A percentile compares a stretch with the other conserved stretches of the same genome.
phyloP scores from a whole-genome alignment of 2,888 invertebrate species.

The Pyrochroa serraticornis region DNA sequence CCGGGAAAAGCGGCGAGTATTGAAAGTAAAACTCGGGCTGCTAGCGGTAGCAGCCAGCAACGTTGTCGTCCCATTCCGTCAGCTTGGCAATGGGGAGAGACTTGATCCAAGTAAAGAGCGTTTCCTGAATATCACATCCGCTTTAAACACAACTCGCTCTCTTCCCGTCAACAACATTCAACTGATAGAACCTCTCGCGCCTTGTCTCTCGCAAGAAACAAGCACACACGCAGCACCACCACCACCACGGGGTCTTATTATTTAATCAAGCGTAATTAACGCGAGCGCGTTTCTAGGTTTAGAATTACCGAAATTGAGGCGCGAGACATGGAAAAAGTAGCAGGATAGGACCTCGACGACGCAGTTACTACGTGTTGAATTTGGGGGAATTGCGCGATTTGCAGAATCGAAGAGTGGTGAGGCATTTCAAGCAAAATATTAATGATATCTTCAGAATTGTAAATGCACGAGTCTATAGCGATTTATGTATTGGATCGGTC shows the following conservation, averaged over 20 bases:
- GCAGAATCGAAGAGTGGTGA: too few species aligned
- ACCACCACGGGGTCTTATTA: conserved; percentile 18
- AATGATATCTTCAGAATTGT: too few species aligned
- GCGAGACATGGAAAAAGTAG: too few species aligned
- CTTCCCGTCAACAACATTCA: conserved; percentile 6
- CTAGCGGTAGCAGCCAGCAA: conserved; percentile 28
- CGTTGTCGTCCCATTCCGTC: conserved; percentile 11
- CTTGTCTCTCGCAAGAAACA: conserved; percentile 12
- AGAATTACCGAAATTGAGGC: conserved; percentile 16
- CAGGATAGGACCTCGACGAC: too few species aligned
- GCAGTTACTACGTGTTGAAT: too few species aligned
- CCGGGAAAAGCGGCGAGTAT: conserved; percentile 48
- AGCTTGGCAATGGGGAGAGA: conserved; percentile 12
- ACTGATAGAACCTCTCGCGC: conserved; percentile 5
- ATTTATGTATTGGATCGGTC: too few species aligned
- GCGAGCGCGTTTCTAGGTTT: conserved; percentile 17
- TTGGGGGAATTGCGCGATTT: too few species aligned
- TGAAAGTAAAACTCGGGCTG: conserved; percentile 50
- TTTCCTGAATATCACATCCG: conserved; percentile 40
- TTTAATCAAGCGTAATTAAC: conserved; percentile 26
- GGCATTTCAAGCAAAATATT: too few species aligned
- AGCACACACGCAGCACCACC: conserved; percentile 15
- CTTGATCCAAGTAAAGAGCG: conserved; percentile 37
- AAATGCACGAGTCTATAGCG: too few species aligned
- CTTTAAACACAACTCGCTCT: conserved; percentile 35